Conservation (phyloP, 2,113 vertebrate genomes). For the Coryphaenoides rupestris region DNA sequence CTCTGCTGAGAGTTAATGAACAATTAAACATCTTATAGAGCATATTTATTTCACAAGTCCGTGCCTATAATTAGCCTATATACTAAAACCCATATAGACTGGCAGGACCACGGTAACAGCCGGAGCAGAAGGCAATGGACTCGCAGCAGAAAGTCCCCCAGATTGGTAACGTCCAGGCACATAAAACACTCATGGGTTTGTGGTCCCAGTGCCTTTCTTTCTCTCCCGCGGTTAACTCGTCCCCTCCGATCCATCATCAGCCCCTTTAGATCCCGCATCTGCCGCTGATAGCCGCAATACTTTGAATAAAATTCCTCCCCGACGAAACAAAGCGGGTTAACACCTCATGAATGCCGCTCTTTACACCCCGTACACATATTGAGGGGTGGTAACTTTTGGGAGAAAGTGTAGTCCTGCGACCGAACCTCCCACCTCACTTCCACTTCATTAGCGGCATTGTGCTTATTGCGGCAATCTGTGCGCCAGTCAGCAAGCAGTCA, state of each 20-base stretch:
- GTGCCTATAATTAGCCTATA: too few relatives aligned
- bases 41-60: too few relatives aligned
- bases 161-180: conserved; percentile 56
- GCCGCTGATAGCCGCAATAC: conserved; percentile 65
- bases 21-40: too few relatives aligned
- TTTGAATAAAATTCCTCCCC: conserved; percentile 72
- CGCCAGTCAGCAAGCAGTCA: conserved; percentile 60
- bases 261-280: conserved; percentile 62
- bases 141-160: conserved; percentile 45
- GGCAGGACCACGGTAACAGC: too few relatives aligned
- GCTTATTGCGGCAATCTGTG: conserved; percentile 75
- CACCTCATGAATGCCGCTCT: conserved; percentile 76
- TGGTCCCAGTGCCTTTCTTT: conserved; percentile 19
- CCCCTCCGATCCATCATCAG: conserved; percentile 58
- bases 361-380: conserved; percentile 61
- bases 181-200: conserved; percentile 42
- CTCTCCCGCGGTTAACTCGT: conserved; percentile 55
- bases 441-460: conserved; percentile 74
- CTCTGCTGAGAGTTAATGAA: too few relatives aligned
- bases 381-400: conserved; percentile 59
- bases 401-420: conserved; percentile 44
- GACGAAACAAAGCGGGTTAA: conserved; percentile 72
- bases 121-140: conserved; percentile 32
- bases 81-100: too few relatives aligned
- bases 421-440: conserved; percentile 69